phyloP scores from a whole-genome alignment of 2,888 invertebrate species.

The Andrena haemorrhoa region DNA sequence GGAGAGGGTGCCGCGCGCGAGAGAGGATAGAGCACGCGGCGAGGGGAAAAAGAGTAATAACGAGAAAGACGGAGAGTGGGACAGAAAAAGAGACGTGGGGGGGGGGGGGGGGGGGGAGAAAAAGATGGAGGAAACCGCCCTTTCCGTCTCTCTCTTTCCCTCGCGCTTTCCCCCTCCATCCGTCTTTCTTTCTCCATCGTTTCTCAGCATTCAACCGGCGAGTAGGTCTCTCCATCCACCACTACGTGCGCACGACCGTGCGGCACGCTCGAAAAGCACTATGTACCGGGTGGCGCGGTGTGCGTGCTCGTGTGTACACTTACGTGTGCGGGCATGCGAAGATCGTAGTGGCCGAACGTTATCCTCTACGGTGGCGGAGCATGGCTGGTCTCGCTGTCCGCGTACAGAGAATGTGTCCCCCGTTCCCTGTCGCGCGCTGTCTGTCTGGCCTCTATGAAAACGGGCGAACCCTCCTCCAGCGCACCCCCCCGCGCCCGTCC shows the following conservation, averaged over 20 bases:
- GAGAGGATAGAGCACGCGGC: constrained; percentile 37
- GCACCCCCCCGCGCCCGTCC: constrained; percentile 17
- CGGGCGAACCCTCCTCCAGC: too few relatives aligned
- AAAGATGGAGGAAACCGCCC: constrained; percentile 70
- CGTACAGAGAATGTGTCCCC: constrained; percentile 22
- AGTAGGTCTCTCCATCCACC: constrained; percentile 37
- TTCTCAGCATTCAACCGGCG: constrained; percentile 68
- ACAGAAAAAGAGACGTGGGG: constrained; percentile 12
- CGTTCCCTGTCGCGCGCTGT: too few relatives aligned
- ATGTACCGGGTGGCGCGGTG: constrained; percentile 32
- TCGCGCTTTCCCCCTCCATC: neutral
- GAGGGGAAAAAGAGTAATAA: constrained; percentile 52
- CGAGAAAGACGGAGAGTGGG: constrained; percentile 36
- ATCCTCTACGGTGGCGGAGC: constrained; percentile 57
- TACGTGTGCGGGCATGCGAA: constrained; percentile 68
- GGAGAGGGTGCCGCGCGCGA: constrained; percentile 19
- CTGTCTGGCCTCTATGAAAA: too few relatives aligned
- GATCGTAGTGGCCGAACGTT: constrained; percentile 52
- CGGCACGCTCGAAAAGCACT: constrained; percentile 42
- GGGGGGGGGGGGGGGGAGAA: constrained; percentile 39
- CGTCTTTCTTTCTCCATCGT: constrained; percentile 37
- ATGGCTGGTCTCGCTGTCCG: constrained; percentile 56
- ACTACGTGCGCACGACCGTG: constrained; percentile 46
- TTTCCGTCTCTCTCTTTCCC: constrained; percentile 41
- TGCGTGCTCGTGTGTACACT: constrained; percentile 52